A percentile compares a stretch with the other conserved stretches of the same genome.
Conservation (phyloP, 2,113 vertebrate genomes). For the Panthera leo region DNA sequence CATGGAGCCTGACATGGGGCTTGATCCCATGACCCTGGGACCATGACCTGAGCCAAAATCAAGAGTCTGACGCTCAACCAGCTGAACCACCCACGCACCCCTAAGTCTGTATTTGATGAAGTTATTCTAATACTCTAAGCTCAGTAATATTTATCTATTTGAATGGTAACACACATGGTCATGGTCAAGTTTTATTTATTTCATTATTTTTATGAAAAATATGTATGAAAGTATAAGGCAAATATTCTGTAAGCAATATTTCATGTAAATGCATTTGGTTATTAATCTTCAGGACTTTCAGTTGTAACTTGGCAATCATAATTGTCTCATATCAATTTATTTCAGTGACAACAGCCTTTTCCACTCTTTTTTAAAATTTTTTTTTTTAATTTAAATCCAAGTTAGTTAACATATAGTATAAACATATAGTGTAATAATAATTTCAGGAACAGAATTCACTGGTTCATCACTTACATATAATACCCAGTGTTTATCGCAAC, state of each 20-base stretch:
- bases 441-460: no score
- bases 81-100: no score
- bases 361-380: no score
- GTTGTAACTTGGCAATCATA: neutral
- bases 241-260: neutral
- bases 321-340: neutral
- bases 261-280: neutral
- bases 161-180: neutral
- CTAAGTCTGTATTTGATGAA: neutral
- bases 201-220: neutral
- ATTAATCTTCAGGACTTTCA: neutral
- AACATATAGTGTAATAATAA: no score
- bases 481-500: no score
- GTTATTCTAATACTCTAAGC: neutral
- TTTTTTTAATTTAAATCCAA: no score
- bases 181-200: neutral
- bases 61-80: no score
- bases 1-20: no score
- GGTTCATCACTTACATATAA: no score
- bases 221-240: neutral
- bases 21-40: no score
- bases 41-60: no score
- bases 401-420: no score
- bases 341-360: neutral
- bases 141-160: neutral